These are phyloP conservation scores for Psittacus erithacus DNA, from an alignment of 2,113 vertebrate genomes.

Conservation along the genomic window DNA sequence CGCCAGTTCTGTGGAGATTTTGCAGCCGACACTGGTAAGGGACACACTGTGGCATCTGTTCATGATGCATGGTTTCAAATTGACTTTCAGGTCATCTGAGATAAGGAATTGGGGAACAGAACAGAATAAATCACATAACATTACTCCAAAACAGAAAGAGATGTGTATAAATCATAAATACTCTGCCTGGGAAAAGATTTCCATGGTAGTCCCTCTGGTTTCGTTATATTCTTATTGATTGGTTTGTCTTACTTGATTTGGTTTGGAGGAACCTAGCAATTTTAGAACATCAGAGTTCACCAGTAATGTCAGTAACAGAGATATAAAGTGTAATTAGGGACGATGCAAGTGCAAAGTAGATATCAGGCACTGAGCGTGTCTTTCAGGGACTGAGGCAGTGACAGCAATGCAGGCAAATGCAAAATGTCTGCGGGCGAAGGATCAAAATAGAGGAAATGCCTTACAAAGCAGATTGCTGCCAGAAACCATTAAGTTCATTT, in stretches of 20 bases:
- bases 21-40: not conserved
- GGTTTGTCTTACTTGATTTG: constrained; percentile 10
- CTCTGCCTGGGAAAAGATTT: not conserved
- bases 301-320: not conserved
- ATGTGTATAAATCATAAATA: not conserved
- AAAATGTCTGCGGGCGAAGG: not conserved
- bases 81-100: not conserved
- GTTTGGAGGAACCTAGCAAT: constrained; percentile 14
- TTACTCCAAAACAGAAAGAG: not conserved
- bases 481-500: constrained; percentile 30
- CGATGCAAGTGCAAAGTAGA: not conserved
- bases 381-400: not conserved
- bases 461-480: constrained; percentile 7
- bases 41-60: not conserved
- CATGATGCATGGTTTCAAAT: not conserved
- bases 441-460: not conserved
- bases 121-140: not conserved
- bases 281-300: not conserved
- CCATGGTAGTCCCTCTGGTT: not conserved
- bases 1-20: not conserved
- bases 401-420: not conserved
- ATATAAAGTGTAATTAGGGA: not conserved
- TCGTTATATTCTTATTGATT: constrained; percentile 24
- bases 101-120: not conserved
- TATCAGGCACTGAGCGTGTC: accelerated